These are phyloP conservation scores for Oreochromis tanganicae DNA, from an alignment of 2,113 vertebrate genomes.

Conservation along the genomic window DNA sequence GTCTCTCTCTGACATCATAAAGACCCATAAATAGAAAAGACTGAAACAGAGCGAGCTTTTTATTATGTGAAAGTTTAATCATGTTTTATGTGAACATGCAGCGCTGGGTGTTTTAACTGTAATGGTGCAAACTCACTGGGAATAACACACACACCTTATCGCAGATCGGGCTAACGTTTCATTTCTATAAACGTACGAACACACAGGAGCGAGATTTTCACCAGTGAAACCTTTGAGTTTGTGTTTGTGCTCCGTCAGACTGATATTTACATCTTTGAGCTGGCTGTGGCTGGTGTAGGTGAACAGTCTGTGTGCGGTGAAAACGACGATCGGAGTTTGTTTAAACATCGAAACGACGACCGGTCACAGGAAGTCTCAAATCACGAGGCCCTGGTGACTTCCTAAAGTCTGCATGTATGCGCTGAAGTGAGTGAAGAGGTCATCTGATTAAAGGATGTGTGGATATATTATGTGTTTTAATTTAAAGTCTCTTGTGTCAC, in stretches of 20 bases:
- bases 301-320: background rate
- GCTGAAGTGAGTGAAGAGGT: background rate
- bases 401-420: background rate
- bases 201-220: accelerated
- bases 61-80: background rate
- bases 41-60: too few relatives aligned
- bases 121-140: background rate
- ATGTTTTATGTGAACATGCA: background rate
- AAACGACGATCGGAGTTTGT: too few relatives aligned
- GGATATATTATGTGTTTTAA: background rate
- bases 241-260: background rate
- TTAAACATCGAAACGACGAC: background rate
- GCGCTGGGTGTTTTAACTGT: background rate
- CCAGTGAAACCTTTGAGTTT: background rate
- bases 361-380: background rate
- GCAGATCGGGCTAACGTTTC: background rate
- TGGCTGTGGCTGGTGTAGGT: background rate
- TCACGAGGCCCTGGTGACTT: accelerated
- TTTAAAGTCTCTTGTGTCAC: background rate
- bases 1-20: background rate
- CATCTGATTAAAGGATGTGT: background rate
- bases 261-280: background rate
- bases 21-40: background rate
- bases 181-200: accelerated
- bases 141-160: background rate